Evolutionary conservation across 2,113 vertebrate genomes (phyloP).

Genomic region (Orthonyx spaldingii): DNA sequence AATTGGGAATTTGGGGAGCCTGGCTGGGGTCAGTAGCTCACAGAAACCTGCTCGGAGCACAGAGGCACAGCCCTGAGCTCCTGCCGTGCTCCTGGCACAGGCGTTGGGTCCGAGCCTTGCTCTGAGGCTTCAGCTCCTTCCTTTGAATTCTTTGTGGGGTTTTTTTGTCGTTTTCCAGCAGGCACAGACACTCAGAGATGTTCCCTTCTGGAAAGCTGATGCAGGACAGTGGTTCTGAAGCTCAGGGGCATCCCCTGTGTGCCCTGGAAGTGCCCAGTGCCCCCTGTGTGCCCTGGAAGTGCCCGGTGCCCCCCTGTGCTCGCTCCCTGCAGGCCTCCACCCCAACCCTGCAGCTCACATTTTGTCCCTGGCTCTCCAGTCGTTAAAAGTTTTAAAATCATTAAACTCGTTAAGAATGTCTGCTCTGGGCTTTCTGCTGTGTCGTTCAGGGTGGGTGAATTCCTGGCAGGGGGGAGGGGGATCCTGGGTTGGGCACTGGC

Average conservation of each 20-base stretch:
- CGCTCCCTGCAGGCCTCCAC: not conserved
- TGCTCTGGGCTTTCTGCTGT: not conserved
- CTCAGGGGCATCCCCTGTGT: accelerated
- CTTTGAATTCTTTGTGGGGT: not conserved
- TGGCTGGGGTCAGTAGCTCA: not conserved
- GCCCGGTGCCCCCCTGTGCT: not conserved
- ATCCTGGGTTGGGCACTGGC: not conserved
- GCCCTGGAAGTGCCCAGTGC: too few species aligned
- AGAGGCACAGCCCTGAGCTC: not conserved
- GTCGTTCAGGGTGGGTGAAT: not conserved
- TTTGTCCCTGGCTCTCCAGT: not conserved
- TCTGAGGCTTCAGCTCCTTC: not conserved
- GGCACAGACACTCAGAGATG: accelerated
- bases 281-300: not conserved
- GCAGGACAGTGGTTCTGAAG: not conserved
- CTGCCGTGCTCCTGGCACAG: not conserved
- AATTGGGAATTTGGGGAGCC: not conserved
- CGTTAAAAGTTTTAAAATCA: not conserved
- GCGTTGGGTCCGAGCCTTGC: not conserved
- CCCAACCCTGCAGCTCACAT: not conserved
- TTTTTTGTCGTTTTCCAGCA: not conserved
- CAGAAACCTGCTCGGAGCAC: not conserved
- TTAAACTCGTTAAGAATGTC: accelerated
- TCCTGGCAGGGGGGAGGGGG: not conserved
- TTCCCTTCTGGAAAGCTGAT: not conserved